Evolutionary conservation across 2,888 invertebrate genomes (phyloP), one percentile per base, ranked within the genome.

Genomic region (Microdon myrmicae): DNA sequence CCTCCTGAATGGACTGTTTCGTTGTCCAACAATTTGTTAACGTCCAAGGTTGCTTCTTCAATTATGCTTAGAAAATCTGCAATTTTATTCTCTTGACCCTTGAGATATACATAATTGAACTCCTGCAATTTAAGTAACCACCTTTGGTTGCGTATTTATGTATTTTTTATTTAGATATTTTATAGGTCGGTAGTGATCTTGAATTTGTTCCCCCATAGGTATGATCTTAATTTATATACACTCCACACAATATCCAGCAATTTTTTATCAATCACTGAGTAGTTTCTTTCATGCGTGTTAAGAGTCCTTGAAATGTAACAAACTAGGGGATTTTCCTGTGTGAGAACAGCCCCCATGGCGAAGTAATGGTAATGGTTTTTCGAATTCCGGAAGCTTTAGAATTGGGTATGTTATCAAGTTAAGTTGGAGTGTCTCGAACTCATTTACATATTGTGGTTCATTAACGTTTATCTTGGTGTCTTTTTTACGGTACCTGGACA

Each of bases 381-480:
- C 28, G 41, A 73, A 74, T 47, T 75, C 71, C 0, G 73, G 71
- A 43, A 70, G 71, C 60, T 70, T 61, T 23, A 74, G 23, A 16
- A 71, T 53, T 37, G 59, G 39, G 6, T 14, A 35, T 17, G 37
- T 54, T 26, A 58, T 25, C 7, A 61, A 13, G 4, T 32, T 37
- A 6, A 25, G 14, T 49, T 54, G 56, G 9, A 61, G 23, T 29
- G 19, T 67, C 25, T 41, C 9, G 2, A 49, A 48, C 1, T 51
- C 38, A 28, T 39, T 29, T 8, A 20, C 17, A 23, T 59, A 68
- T 31, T 37, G 44, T 22, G 2, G 35, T 3, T 53, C 47, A 10
- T 29, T 28, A 9, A 12, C 7, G 41, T 54, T 53, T 9, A 56
- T 31, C 35, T 26, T 53, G 17, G 54, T 22, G 4, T 53, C 26